Evolutionary conservation across 2,797 vertebrate species (phyloP).

Genomic region (Dendrocincla fuliginosa): DNA sequence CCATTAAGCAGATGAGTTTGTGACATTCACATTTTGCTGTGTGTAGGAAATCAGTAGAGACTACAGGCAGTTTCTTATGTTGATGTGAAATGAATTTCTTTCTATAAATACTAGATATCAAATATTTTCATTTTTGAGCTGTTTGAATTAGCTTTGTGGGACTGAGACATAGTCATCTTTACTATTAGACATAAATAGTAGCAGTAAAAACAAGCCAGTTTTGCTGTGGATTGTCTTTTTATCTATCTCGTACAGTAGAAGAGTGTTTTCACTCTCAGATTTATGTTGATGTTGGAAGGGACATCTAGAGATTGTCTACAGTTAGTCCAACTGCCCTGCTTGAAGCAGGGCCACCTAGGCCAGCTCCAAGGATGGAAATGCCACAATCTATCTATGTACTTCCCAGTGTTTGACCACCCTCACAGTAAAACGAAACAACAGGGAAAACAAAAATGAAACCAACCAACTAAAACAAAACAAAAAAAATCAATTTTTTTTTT

Average conservation of each 20-base stretch:
- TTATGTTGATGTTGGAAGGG: not conserved
- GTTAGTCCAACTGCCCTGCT: not conserved
- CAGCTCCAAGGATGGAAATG: not conserved
- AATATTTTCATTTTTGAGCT: not conserved
- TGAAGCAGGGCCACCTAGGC: not conserved
- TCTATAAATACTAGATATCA: not conserved
- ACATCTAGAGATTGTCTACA: not conserved
- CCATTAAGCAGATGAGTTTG: not conserved
- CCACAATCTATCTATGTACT: not conserved
- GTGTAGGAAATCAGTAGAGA: not conserved
- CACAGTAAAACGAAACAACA: not conserved
- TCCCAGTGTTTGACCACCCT: not conserved
- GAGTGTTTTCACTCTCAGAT: not conserved
- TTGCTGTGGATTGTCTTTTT: not conserved
- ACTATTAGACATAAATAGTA: not conserved
- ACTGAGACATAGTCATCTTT: not conserved
- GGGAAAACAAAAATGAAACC: not conserved
- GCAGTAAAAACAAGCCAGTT: not conserved
- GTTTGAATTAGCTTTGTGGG: not conserved
- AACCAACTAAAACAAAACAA: not conserved
- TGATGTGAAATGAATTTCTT: not conserved
- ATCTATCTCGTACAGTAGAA: not conserved
- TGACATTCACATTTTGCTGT: not conserved
- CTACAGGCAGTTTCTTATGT: not conserved
- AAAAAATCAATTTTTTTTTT: too few species aligned